Evolutionary conservation across 2,797 vertebrate species (phyloP).

Genomic region (Pantherophis alleghaniensis): DNA sequence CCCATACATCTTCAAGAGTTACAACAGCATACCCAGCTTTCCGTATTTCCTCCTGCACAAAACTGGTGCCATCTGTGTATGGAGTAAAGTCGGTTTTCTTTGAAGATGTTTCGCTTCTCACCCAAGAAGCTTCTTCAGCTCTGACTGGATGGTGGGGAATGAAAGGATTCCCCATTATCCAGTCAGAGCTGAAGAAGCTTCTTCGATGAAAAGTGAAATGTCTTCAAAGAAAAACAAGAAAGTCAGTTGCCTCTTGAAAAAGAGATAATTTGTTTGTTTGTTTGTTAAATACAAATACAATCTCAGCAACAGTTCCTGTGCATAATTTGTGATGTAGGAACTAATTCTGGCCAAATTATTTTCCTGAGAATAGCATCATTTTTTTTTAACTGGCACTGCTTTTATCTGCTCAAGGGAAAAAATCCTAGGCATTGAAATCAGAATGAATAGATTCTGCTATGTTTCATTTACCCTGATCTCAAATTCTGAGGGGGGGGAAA

Average conservation of each 20-base stretch:
- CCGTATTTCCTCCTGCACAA: too few species aligned
- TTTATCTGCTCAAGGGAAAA: background rate
- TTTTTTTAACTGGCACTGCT: conserved; percentile 15
- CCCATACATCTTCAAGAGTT: too few species aligned
- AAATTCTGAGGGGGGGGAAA: conserved; percentile 26
- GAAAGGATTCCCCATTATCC: too few species aligned
- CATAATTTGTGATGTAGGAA: conserved; percentile 22
- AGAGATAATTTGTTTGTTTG: background rate
- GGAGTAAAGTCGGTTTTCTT: too few species aligned
- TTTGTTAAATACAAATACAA: conserved; percentile 5
- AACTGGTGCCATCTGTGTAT: too few species aligned
- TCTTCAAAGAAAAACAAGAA: background rate
- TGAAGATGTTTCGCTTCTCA: too few species aligned
- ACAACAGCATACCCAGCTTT: too few species aligned
- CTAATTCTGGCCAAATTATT: conserved; percentile 21
- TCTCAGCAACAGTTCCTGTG: conserved; percentile 14
- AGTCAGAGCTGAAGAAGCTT: too few species aligned
- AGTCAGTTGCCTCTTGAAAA: background rate
- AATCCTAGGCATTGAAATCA: background rate
- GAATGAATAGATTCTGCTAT: conserved; percentile 33
- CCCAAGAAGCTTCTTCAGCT: too few species aligned
- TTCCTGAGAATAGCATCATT: conserved; percentile 32
- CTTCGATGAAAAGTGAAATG: too few species aligned
- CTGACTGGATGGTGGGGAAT: too few species aligned
- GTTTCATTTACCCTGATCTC: conserved; percentile 1